Evolutionary conservation across 2,797 vertebrate genomes (phyloP), one percentile per base, ranked within the genome.

Genomic region (Sphenopsis melanotis): DNA sequence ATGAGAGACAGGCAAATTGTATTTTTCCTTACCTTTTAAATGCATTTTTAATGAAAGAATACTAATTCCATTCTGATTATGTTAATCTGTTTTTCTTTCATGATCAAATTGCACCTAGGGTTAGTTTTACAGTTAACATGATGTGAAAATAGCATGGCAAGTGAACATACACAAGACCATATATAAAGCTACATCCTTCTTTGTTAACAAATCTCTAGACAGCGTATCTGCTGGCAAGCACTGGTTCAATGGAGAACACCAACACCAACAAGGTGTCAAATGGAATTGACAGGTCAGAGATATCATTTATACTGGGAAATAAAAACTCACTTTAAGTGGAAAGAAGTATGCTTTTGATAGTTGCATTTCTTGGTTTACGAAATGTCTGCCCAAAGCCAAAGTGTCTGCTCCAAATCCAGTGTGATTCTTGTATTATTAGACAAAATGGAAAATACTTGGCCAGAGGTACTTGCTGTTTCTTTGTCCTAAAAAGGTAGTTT

Each of bases 91-190:
- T 41, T 52, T 81, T 74, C 18, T 57, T 66, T 6, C 27, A 18
- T 46, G 1, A 3, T 6, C 8, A 5, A 41, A 57, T 41, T 49
- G 8, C 10, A 37, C 4, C 7, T 55, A 13, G 5, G 17, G 5
- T 74, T 72, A 52, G 27, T 71, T 79, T 68, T 60, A n/a, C 22
- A 36, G 8, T 29, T 66, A 75, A 2, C 12, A 52, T 26, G 4
- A 32, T 22, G 10, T 42, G 15, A 50, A 68, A 50, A 86, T 69
- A 49, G 11, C 15, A 19, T 42, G 49, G 61, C 7, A 81, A 34
- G 2, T 24, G 69, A 5, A 41, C 4, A 27, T 42, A 16, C 6
- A 11, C 7, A 64, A 32, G 8, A 52, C 15, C 15, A 9, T 26
- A 29, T 24, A 55, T 23, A 32, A 68, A 68, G 9, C 6, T n/a